These are phyloP conservation scores for Brotogeris chrysoptera DNA, from an alignment of 2,797 vertebrate genomes.

Conservation along the genomic window DNA sequence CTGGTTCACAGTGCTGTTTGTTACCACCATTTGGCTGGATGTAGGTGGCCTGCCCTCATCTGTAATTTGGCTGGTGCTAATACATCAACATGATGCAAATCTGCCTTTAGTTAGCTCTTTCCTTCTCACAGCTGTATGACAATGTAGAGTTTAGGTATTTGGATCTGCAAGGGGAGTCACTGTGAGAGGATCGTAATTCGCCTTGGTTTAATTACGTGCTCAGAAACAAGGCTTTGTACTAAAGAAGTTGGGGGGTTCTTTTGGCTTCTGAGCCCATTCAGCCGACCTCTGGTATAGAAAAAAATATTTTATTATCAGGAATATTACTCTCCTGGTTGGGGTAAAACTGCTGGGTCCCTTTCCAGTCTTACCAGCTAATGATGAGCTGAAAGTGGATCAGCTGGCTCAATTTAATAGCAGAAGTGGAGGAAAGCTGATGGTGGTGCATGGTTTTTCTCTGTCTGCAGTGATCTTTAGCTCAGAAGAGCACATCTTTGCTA, in stretches of 20 bases:
- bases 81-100: not conserved
- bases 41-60: conserved; percentile 2
- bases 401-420: not conserved
- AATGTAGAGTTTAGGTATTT: not conserved
- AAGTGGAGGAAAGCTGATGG: not conserved
- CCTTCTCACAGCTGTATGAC: not conserved
- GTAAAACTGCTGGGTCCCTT: not conserved
- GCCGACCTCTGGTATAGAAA: not conserved
- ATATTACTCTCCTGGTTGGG: not conserved
- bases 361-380: not conserved
- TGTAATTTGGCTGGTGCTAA: not conserved
- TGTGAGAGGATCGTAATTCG: not conserved
- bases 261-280: not conserved
- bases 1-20: not conserved
- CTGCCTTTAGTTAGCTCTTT: conserved; percentile 1
- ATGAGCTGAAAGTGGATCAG: not conserved
- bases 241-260: not conserved
- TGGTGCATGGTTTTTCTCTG: not conserved
- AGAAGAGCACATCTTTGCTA: conserved; percentile 12
- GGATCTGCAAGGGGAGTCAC: not conserved
- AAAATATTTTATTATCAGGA: not conserved
- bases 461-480: conserved; percentile 1
- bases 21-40: not conserved
- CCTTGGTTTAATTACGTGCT: not conserved
- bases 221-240: not conserved